phyloP scores from a whole-genome alignment of 2,888 invertebrate genomes.

The Cryptocephalus moraei region DNA sequence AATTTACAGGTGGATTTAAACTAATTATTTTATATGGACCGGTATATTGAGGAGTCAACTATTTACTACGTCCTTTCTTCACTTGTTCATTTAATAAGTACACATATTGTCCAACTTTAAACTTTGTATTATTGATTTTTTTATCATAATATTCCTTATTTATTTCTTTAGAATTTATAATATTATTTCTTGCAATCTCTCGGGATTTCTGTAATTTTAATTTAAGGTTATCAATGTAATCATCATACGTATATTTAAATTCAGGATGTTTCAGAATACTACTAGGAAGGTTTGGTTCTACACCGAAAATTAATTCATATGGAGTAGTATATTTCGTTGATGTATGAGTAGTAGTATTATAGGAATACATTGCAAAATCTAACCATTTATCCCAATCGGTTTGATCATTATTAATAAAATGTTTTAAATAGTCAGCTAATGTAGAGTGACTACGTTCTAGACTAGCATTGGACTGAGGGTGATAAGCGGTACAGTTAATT shows the following conservation, averaged over 20 bases:
- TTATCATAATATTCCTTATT: slow-evolving; percentile 20
- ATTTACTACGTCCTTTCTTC: slow-evolving; percentile 7
- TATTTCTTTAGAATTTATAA: slow-evolving; percentile 13
- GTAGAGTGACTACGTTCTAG: slow-evolving; percentile 4
- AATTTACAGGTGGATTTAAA: slow-evolving; percentile 5
- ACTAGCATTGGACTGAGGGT: slow-evolving; percentile 19
- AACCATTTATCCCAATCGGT: slow-evolving; percentile 28
- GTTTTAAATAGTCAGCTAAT: slow-evolving; percentile 14
- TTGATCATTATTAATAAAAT: slow-evolving; percentile 25
- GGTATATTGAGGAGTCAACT: slow-evolving; percentile 8
- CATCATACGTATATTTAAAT: slow-evolving; percentile 20
- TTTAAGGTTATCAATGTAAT: slow-evolving; percentile 19
- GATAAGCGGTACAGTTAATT: slow-evolving; percentile 21
- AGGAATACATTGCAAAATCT: slow-evolving; percentile 22
- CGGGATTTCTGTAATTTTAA: slow-evolving; percentile 14
- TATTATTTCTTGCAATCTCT: slow-evolving; percentile 15
- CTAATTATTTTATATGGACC: slow-evolving; percentile 9
- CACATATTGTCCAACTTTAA: slow-evolving; percentile 7
- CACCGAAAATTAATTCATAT: slow-evolving; percentile 25
- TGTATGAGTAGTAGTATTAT: slow-evolving; percentile 24
- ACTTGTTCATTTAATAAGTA: slow-evolving; percentile 6
- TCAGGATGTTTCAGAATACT: slow-evolving; percentile 19
- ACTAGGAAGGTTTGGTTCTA: slow-evolving; percentile 19
- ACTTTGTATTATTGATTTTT: slow-evolving; percentile 5
- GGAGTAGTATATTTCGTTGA: slow-evolving; percentile 27